These are phyloP conservation scores for Phymanthus crucifer DNA, from an alignment of 92 coral and sea anemone species.

Conservation along the genomic window DNA sequence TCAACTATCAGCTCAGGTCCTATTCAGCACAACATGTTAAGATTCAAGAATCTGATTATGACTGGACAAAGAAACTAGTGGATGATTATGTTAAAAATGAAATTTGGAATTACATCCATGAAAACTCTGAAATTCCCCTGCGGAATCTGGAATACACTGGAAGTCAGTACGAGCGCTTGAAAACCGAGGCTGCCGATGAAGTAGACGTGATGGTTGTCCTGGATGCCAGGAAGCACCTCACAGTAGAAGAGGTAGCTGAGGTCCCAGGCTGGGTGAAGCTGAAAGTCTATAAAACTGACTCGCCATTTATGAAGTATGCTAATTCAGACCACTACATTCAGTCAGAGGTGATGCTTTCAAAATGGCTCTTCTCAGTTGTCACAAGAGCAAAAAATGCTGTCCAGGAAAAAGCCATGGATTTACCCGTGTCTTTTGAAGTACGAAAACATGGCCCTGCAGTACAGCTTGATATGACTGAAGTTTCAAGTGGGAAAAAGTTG, in stretches of 20 bases:
- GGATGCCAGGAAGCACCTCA: conserved; percentile 46
- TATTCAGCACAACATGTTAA: conserved; percentile 64
- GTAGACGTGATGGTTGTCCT: conserved; percentile 78
- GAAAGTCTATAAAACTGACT: conserved; percentile 33
- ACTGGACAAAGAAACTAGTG: conserved; percentile 55
- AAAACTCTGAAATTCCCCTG: conserved; percentile 47
- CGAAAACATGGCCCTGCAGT: conserved; percentile 79
- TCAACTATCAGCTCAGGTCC: conserved; percentile 53
- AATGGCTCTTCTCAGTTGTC: conserved; percentile 67
- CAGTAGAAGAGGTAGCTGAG: conserved; percentile 26
- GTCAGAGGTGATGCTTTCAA: conserved; percentile 51
- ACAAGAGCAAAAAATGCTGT: conserved; percentile 48
- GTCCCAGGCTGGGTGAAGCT: conserved; percentile 65
- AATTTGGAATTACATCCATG: conserved; percentile 25
- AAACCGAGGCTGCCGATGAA: conserved; percentile 87
- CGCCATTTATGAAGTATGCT: conserved; percentile 44
- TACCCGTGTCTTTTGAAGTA: conserved; percentile 38
- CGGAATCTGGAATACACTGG: conserved; percentile 74
- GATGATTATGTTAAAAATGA: conserved; percentile 49
- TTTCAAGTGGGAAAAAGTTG: conserved; percentile 34
- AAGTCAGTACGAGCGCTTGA: conserved; percentile 71
- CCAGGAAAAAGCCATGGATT: conserved; percentile 3
- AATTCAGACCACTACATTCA: conserved; percentile 42
- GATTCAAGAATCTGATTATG: conserved; percentile 48
- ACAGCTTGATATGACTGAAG: conserved; percentile 68